Evolutionary conservation across 2,888 invertebrate genomes (phyloP), one percentile per base, ranked within the genome.

Genomic region (Dolomedes plantarius): DNA sequence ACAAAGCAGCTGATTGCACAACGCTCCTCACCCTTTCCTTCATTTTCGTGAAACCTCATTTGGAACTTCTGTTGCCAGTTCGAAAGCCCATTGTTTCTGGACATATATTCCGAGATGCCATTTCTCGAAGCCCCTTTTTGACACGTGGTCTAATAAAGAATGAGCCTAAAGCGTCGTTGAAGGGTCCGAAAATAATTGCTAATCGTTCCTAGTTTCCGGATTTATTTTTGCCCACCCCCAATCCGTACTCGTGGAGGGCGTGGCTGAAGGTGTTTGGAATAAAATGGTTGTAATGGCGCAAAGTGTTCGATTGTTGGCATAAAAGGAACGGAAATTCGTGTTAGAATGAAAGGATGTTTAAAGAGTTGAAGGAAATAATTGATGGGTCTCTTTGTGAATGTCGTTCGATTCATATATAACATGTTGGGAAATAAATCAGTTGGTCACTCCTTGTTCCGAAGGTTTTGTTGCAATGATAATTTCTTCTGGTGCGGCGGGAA

Each of bases 81-180:
- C 29, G 23, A 83, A 36, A 56, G n/a, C 74, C 83, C 67, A 83
- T 83, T 83, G 83, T 83, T 83, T 83, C 83, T 83, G 71, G 72
- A 72, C 83, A 77, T 77, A 71, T 83, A 83, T 83, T 83, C 77
- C 46, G 36, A 65, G 73, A 65, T 28, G 67, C 31, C 65, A 36
- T n/a, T 13, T 67, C 27, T 46, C 27, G 50, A 39, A 73, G 39
- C 39, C 64, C 72, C 68, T 64, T 64, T 65, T 73, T 36, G 62
- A 75, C 36, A 50, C 16, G 39, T 11, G 41, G 74, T 3, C 19
- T 29, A 41, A 72, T 83, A 76, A 83, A 77, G 72, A 76, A 83
- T 77, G 67, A 46, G 65, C 69, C 64, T 82, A 31, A 29, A 64
- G 19, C 71, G 71, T 16, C 75, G 81, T 46, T 75, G 71, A 76